These are phyloP conservation scores for Atta colombica DNA, from an alignment of 1,140 invertebrate species.

Conservation along the genomic window DNA sequence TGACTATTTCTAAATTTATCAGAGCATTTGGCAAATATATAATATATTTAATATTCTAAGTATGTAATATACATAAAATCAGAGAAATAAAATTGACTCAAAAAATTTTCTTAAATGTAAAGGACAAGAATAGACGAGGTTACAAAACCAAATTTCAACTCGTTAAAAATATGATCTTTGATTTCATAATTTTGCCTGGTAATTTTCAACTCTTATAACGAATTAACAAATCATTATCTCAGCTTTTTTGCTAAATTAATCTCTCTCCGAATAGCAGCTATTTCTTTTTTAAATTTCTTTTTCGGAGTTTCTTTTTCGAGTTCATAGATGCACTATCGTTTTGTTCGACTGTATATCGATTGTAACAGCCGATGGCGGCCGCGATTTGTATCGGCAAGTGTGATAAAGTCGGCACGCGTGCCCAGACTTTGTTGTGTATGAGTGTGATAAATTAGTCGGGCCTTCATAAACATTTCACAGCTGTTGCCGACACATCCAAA, in stretches of 20 bases:
- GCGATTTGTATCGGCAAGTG: conserved; percentile 60
- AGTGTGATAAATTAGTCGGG: conserved; percentile 85
- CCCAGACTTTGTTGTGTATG: conserved; percentile 62
- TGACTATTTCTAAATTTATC: conserved; percentile 4
- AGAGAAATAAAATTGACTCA: neutral
- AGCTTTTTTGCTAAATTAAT: conserved; percentile 5
- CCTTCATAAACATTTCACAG: conserved; percentile 86
- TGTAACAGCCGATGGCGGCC: conserved; percentile 36
- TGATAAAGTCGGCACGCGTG: conserved; percentile 69
- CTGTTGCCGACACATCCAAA: conserved; percentile 82
- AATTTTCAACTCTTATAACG: neutral
- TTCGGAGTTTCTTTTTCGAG: conserved; percentile 32
- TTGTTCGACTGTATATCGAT: conserved; percentile 71
- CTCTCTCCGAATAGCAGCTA: neutral
- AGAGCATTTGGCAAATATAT: neutral
- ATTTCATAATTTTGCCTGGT: conserved; percentile 15
- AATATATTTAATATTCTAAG: neutral
- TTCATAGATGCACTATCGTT: conserved; percentile 56
- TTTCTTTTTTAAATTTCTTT: too few relatives aligned
- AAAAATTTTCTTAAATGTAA: conserved; percentile 5
- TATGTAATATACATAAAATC: neutral
- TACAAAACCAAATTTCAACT: conserved; percentile 12
- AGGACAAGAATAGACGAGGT: neutral
- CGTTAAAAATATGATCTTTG: conserved; percentile 34
- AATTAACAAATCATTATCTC: conserved; percentile 34